Conservation (phyloP, 2,888 invertebrate species). For the Brachyptera risi region DNA sequence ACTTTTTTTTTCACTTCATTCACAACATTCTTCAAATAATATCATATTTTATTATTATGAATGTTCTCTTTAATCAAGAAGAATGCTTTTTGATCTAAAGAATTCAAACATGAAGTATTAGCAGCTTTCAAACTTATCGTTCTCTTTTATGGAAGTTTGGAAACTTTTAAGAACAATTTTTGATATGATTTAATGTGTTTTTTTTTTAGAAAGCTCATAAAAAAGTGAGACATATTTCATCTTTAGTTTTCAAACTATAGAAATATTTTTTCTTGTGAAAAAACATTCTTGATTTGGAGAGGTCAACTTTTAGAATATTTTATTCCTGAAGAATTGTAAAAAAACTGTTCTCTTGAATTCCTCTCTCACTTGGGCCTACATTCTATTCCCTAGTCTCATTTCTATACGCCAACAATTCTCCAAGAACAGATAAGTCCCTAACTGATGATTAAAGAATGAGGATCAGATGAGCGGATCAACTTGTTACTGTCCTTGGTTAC, state of each 20-base stretch:
- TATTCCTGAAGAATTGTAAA: too few relatives aligned
- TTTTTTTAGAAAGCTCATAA: neutral
- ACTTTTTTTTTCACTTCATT: neutral
- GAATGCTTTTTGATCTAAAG: constrained; percentile 22
- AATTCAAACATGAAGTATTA: constrained; percentile 20
- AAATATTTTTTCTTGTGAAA: too few relatives aligned
- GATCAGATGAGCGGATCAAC: too few relatives aligned
- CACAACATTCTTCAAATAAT: constrained; percentile 18
- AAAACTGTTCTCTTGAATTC: too few relatives aligned
- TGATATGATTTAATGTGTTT: constrained; percentile 14
- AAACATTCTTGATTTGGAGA: too few relatives aligned
- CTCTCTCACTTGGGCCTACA: too few relatives aligned
- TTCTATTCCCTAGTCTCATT: too few relatives aligned
- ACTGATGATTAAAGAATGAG: too few relatives aligned
- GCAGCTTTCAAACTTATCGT: constrained; percentile 19
- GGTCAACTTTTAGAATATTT: too few relatives aligned
- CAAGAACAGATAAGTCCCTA: too few relatives aligned
- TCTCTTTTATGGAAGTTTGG: constrained; percentile 19
- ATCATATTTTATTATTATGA: constrained; percentile 17
- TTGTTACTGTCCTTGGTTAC: too few relatives aligned
- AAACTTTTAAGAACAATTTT: constrained; percentile 19
- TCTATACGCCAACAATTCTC: too few relatives aligned
- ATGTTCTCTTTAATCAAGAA: constrained; percentile 10
- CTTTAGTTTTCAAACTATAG: constrained; percentile 8
- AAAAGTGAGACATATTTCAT: constrained; percentile 18